phyloP scores from a whole-genome alignment of 2,113 vertebrate genomes.

The Pygoscelis antarcticus region DNA sequence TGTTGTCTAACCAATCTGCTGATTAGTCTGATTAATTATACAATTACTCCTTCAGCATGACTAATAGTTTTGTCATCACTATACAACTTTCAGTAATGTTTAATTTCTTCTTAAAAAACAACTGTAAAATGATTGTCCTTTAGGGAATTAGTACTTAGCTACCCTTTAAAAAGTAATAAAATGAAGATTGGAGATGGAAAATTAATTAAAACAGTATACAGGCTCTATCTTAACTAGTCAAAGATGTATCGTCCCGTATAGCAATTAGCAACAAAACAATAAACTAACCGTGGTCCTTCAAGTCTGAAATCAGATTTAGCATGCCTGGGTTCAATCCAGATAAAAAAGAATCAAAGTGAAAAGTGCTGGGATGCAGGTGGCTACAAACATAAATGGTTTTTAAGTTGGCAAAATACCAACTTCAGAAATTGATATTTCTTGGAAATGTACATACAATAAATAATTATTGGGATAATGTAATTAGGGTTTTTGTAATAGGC shows the following conservation, averaged over 20 bases:
- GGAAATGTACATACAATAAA: not conserved
- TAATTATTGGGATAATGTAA: not conserved
- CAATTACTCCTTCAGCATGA: conserved; percentile 40
- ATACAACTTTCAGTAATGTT: not conserved
- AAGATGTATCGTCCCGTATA: not conserved
- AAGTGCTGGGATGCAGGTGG: not conserved
- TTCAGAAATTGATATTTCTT: not conserved
- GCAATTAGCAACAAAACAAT: not conserved
- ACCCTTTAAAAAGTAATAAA: conserved; percentile 40
- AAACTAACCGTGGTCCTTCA: not conserved
- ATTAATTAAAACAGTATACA: conserved; percentile 15
- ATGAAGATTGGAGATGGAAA: conserved; percentile 1
- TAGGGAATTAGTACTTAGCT: conserved; percentile 19
- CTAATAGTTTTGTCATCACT: conserved; percentile 29
- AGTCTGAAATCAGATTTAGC: not conserved
- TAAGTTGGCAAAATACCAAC: not conserved
- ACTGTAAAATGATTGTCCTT: not conserved
- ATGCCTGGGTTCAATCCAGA: not conserved
- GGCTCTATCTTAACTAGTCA: conserved; percentile 5
- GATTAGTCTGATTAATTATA: conserved; percentile 46
- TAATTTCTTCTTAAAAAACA: conserved; percentile 19
- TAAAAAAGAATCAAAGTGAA: not conserved
- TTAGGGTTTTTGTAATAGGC: not conserved
- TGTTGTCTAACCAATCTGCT: conserved; percentile 29
- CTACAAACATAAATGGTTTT: not conserved